Evolutionary conservation across 1,140 invertebrate genomes (phyloP).

Genomic region (Bombus picipes): DNA sequence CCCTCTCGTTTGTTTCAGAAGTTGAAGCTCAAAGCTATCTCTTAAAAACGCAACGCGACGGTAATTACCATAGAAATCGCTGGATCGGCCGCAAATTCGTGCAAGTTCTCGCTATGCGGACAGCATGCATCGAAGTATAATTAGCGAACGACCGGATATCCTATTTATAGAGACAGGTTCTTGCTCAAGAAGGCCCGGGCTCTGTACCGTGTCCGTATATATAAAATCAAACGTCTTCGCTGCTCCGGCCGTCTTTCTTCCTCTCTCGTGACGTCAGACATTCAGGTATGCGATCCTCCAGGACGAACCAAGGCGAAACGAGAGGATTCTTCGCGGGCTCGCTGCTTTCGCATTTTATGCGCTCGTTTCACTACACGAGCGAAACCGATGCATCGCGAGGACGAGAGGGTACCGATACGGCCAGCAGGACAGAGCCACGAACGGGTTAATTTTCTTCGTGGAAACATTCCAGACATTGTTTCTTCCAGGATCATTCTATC

Average conservation of each 20-base stretch:
- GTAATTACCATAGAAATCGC: constrained; percentile 51
- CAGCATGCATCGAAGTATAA: constrained; percentile 75
- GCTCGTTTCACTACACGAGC: constrained; percentile 40
- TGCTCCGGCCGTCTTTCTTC: constrained; percentile 35
- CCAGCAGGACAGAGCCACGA: constrained; percentile 18
- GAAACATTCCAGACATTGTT: constrained; percentile 31
- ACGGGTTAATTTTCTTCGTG: constrained; percentile 40
- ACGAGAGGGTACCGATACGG: background rate
- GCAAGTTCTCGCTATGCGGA: constrained; percentile 45
- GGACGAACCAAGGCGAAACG: constrained; percentile 32
- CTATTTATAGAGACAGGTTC: constrained; percentile 82
- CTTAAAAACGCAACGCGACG: background rate
- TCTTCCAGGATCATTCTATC: too few species aligned
- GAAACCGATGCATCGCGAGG: constrained; percentile 20
- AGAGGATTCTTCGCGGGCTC: constrained; percentile 41
- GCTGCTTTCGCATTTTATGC: constrained; percentile 51
- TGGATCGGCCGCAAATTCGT: constrained; percentile 38
- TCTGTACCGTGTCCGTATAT: constrained; percentile 47
- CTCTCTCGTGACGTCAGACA: constrained; percentile 51
- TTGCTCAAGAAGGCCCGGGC: constrained; percentile 72
- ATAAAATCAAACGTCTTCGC: constrained; percentile 55
- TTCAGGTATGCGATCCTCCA: constrained; percentile 60
- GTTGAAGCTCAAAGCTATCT: background rate
- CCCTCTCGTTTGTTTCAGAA: background rate
- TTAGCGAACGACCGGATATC: constrained; percentile 77